Percentiles rank a stretch among this genome's conserved stretches.
These are phyloP conservation scores for Brachionichthys hirsutus DNA, from an alignment of 2,113 vertebrate genomes.

Conservation along the genomic window DNA sequence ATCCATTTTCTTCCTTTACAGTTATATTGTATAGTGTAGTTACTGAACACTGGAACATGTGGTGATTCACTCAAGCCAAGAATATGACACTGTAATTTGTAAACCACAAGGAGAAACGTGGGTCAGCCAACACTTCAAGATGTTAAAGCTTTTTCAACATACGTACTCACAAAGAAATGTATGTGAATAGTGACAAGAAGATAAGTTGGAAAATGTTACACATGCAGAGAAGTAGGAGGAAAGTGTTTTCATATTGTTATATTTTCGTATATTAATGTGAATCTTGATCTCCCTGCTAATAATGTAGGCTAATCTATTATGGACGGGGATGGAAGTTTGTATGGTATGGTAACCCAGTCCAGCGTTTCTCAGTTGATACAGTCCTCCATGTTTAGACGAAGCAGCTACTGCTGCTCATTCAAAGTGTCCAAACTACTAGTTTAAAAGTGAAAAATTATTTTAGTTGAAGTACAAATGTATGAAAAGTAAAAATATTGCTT, in stretches of 20 bases:
- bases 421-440: background rate
- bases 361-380: background rate
- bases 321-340: too few species aligned
- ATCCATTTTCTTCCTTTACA: conserved; percentile 6
- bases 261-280: too few species aligned
- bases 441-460: background rate
- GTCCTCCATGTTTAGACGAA: conserved; percentile 1
- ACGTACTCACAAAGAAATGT: conserved; percentile 4
- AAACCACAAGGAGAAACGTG: conserved; percentile 19
- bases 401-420: background rate
- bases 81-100: conserved; percentile 13
- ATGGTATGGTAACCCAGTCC: background rate
- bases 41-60: conserved; percentile 3
- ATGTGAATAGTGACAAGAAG: background rate
- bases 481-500: too few species aligned
- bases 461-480: too few species aligned
- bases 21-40: conserved; percentile 2
- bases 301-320: background rate
- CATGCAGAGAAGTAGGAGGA: too few species aligned
- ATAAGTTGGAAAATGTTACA: background rate
- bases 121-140: background rate
- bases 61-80: conserved; percentile 20
- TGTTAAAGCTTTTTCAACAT: background rate
- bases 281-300: background rate
- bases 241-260: background rate